Conservation (phyloP, 2,888 invertebrate genomes). For the Lucinisca nassula region DNA sequence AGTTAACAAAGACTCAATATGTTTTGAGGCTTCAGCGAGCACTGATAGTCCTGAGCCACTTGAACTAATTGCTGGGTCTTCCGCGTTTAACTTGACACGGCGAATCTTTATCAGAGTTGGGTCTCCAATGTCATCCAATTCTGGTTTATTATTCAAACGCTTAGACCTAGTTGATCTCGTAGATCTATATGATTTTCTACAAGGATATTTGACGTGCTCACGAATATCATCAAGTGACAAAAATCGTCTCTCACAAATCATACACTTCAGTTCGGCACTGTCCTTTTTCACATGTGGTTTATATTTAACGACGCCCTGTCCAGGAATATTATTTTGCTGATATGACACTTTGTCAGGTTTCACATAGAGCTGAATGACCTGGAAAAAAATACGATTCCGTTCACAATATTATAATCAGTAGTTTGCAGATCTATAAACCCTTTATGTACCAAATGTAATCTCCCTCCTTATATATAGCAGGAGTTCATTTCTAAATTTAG, state of each 20-base stretch:
- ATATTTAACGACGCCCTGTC: constrained; percentile 49
- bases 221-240: constrained; percentile 77
- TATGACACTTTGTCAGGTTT: constrained; percentile 64
- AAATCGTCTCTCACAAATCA: constrained; percentile 78
- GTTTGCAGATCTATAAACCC: no score
- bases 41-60: constrained; percentile 59
- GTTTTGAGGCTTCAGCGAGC: constrained; percentile 67
- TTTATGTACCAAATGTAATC: no score
- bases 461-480: no score
- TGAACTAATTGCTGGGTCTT: neutral
- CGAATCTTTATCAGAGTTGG: constrained; percentile 49
- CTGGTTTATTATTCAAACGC: neutral
- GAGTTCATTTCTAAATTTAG: no score
- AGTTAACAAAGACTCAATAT: constrained; percentile 60
- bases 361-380: constrained; percentile 68
- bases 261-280: constrained; percentile 72
- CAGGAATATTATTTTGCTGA: constrained; percentile 49
- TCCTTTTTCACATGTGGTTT: constrained; percentile 64
- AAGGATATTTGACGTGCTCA: constrained; percentile 79
- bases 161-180: neutral
- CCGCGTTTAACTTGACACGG: constrained; percentile 38
- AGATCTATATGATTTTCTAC: constrained; percentile 56
- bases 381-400: neutral
- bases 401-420: neutral
- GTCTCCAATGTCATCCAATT: constrained; percentile 25